These are phyloP conservation scores for Unio pictorum DNA, from an alignment of 2,888 invertebrate genomes.

Conservation along the genomic window DNA sequence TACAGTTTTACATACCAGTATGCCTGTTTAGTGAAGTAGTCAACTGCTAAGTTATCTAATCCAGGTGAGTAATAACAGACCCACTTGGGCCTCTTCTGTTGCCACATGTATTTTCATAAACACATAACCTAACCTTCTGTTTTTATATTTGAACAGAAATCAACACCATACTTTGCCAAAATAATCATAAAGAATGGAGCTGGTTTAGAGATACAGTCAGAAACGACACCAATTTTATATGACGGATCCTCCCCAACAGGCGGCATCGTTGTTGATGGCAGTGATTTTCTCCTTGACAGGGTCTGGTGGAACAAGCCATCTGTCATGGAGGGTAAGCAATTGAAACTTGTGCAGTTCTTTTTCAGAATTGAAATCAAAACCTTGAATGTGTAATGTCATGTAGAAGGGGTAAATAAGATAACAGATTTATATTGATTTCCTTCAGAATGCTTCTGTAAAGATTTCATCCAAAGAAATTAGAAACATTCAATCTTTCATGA, in stretches of 20 bases:
- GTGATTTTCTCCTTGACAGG: slow-evolving; percentile 21
- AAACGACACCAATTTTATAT: slow-evolving; percentile 25
- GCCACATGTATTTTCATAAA: neutral
- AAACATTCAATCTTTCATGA: too few relatives aligned
- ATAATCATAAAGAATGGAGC: slow-evolving; percentile 31
- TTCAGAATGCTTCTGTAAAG: too few relatives aligned
- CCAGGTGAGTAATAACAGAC: neutral
- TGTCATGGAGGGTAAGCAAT: too few relatives aligned
- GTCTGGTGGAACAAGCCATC: slow-evolving; percentile 18
- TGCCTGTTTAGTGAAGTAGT: neutral
- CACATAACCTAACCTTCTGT: neutral
- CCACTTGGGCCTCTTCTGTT: neutral
- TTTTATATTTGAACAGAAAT: slow-evolving; percentile 3
- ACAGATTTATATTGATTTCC: too few relatives aligned
- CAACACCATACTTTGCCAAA: slow-evolving; percentile 25
- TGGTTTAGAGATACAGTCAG: slow-evolving; percentile 7
- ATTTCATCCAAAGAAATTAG: too few relatives aligned
- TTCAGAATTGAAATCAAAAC: neutral
- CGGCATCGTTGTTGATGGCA: slow-evolving; percentile 33
- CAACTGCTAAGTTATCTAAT: neutral
- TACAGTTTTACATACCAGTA: too few relatives aligned
- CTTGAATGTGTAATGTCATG: too few relatives aligned
- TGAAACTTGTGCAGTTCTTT: too few relatives aligned
- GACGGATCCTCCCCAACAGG: slow-evolving; percentile 25
- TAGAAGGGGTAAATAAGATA: too few relatives aligned